Base-by-base conservation (phyloP, 37 sponge, comb jelly and placozoan genomes). In the Spongia lamella region DNA sequence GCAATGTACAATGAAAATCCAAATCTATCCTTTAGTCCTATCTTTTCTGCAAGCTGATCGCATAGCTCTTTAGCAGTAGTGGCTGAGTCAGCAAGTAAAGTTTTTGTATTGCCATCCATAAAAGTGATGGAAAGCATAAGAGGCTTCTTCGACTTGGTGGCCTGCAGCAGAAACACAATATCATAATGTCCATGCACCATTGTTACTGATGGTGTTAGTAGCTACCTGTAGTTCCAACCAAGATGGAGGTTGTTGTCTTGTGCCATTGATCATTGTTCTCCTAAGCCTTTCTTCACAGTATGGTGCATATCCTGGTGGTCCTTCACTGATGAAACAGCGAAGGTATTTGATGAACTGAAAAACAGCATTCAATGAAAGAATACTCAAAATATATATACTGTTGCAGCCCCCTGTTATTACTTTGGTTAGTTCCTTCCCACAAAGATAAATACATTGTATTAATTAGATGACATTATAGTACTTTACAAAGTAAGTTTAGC, bases 101-200 rank as follows among this genome's bases (percentile, higher is more conserved):
- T 92, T 83, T 88, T 89, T 17, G 92, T 95, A 73, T 85, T 95
- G 22, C 96, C 96, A 66, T 95, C 96, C 96, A 95, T 95, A 73
- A 95, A 95, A 30, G 96, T 95, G 60, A 95, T 89, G n/a, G 96
- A 93, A 21, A 95, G 79, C 92, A 92, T 92, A 51, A 95, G 77
- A 1, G 96, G 93, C 70, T 95, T 92, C 87, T 95, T 95, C 52
- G 87, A 86, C 71, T 92, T 92, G 56, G 89, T 92, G 34, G 96
- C 96, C 92, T 94, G 61, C 2, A 29, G 32, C 26, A 56, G n/a
- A 35, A 27, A 29, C 50, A 25, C 17, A 55, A 19, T 34, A 61
- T 16, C 38, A 25, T 38, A 16, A 27, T 4, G 40, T 3, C 5
- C 19, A n/a, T n/a, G n/a, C n/a, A 32, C 30, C 19, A 70, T 26